These are phyloP conservation scores for Macrobrachium rosenbergii DNA, from an alignment of 1,140 invertebrate species.

Conservation along the genomic window DNA sequence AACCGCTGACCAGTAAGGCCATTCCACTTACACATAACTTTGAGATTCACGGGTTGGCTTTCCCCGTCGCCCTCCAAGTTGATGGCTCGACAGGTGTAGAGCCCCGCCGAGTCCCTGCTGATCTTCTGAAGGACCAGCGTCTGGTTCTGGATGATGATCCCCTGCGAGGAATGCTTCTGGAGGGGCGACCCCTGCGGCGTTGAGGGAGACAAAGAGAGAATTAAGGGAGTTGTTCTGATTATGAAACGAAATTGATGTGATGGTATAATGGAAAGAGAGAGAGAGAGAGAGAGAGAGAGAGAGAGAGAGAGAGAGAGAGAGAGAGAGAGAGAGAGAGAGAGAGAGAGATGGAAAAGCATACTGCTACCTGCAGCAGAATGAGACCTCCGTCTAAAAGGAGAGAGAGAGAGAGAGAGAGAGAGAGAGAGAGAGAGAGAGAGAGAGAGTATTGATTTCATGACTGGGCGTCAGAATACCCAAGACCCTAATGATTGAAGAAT, in stretches of 20 bases:
- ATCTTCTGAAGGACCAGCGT: constrained; percentile 86
- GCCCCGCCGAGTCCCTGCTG: constrained; percentile 82
- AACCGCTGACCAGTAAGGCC: too few relatives aligned
- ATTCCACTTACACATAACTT: constrained; percentile 69
- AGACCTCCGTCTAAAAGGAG: too few relatives aligned
- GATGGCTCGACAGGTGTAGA: constrained; percentile 85
- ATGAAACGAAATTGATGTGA: neutral
- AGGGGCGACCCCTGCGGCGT: constrained; percentile 68
- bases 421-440: too few relatives aligned
- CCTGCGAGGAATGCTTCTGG: constrained; percentile 69
- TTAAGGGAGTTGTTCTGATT: too few relatives aligned
- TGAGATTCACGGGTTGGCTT: constrained; percentile 74
- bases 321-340: constrained; percentile 7
- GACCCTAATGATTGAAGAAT: too few relatives aligned
- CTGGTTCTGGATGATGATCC: constrained; percentile 70
- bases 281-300: neutral
- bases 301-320: neutral
- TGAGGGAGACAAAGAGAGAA: neutral
- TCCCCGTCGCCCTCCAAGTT: constrained; percentile 82
- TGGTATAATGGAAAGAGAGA: neutral
- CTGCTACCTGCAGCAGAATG: too few relatives aligned
- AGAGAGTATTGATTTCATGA: too few relatives aligned
- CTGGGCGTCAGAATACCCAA: too few relatives aligned
- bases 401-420: too few relatives aligned
- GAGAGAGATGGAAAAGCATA: neutral